A percentile compares a stretch with the other conserved stretches of the same genome.
Evolutionary conservation across 1,140 invertebrate genomes (phyloP).

Genomic region (Tribolium castaneum): DNA sequence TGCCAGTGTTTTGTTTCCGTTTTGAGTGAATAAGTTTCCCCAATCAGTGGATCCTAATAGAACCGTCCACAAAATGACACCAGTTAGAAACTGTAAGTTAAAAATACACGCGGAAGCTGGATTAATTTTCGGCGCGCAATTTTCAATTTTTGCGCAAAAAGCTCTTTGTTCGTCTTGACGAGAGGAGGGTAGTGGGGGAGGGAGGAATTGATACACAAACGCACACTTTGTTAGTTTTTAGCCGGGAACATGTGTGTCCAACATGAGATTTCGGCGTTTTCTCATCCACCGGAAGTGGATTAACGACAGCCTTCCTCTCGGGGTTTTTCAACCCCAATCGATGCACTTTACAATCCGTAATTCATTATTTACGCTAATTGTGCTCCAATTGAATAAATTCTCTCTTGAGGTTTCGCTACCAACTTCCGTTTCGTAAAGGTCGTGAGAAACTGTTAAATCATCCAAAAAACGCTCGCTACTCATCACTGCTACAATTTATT

Average conservation of each 20-base stretch:
- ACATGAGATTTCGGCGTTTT: neutral
- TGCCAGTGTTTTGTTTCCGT: conserved; percentile 22
- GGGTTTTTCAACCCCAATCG: conserved; percentile 21
- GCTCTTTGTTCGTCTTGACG: neutral
- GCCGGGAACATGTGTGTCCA: neutral
- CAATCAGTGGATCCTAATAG: neutral
- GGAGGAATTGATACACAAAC: neutral
- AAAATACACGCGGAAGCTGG: neutral
- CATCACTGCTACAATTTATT: conserved; percentile 11
- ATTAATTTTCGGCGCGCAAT: conserved; percentile 24
- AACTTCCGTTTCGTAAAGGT: conserved; percentile 12
- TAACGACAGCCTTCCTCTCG: neutral
- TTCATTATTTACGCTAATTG: conserved; percentile 7
- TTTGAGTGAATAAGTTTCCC: conserved; percentile 8
- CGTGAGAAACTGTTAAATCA: conserved; percentile 28
- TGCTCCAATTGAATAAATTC: neutral
- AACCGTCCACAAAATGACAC: neutral
- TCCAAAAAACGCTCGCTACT: conserved; percentile 4
- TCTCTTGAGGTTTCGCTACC: neutral
- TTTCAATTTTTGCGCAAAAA: conserved; percentile 31
- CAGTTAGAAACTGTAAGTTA: conserved; percentile 9
- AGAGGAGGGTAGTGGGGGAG: neutral
- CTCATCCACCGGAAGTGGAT: neutral
- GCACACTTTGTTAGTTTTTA: conserved; percentile 8
- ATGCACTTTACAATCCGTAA: neutral